Evolutionary conservation across 2,888 invertebrate species (phyloP), one percentile per base, ranked within the genome.

Genomic region (Colostygia pectinataria): DNA sequence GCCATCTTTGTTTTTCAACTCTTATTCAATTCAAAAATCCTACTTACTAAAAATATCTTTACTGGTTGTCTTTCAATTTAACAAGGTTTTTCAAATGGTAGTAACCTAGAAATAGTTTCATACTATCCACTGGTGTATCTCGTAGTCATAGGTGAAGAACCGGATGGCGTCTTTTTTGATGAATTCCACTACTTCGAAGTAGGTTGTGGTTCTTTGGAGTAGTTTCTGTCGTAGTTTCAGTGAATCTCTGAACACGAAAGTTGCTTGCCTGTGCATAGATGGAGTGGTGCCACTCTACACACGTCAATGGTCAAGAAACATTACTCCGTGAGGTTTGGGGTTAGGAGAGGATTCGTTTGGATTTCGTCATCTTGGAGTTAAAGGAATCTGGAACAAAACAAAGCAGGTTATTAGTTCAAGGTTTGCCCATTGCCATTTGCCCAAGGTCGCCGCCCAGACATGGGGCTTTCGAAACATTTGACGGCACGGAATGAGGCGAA

Each of bases 131-230:
- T 83, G 80, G 59, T 86, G 80, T 57, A 86, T 85, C 59, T 84
- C 83, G 77, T 88, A 86, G 53, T 88, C 87, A 65, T 82, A 86
- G 0, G 85, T 87, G 56, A 80, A 88, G 61, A 80, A 90, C 52
- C 90, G 89, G 53, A 89, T 90, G 0, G 90, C 90, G 88, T 90
- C 90, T 59, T 90, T 90, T 65, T 90, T 90, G 6, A 90, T 84
- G 57, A 87, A 90, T 55, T 90, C 89, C 20, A 84, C 80, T 25
- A 81, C 89, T 76, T 90, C 81, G 59, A 89, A 83, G 49, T 90
- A 90, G 23, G 87, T 85, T 39, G 86, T 85, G 4, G 80, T 80
- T 53, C 89, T 68, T 71, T 80, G 78, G 2, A 90, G 61, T 8
- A 90, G 69, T 69, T 90, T 90, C 63, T 86, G 87, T 1, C 88